Evolutionary conservation across 2,113 vertebrate species (phyloP), one percentile per base, ranked within the genome.

Genomic region (Loxodonta africana): DNA sequence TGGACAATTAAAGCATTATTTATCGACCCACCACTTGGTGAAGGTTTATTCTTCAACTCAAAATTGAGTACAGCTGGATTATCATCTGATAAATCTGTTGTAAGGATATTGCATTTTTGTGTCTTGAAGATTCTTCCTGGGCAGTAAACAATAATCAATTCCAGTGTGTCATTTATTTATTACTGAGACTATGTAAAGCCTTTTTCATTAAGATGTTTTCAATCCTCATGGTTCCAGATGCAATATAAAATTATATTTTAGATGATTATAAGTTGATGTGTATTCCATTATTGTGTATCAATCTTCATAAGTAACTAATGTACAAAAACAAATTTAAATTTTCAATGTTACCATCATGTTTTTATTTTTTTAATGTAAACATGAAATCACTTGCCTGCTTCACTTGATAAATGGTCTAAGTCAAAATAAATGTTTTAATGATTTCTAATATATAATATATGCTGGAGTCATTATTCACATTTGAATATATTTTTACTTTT

Each of bases 271-370:
- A 96, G 73, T 80, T 97, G 80, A 94, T 94, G 20, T 93, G 76
- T 96, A 53, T 93, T 90, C 71, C 30, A 88, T 85, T 97, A 88
- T 71, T 87, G 62, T 83, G 4, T 86, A 97, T 97, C 97, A 92
- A 95, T 96, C 95, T 97, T 98, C 84, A 97, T 97, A 97, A 97
- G 83, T 97, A 92, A 95, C 90, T 96, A 95, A 97, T 41, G 48
- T 33, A 88, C 41, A 84, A 89, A 83, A 95, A 96, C 44, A 97
- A 73, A 93, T 95, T 94, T 83, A 95, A 94, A 95, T 90, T 95
- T 96, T 23, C 48, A 90, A 78, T 92, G 41, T 84, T 71, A 93
- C 51, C 84, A n/a, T 88, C 78, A 90, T 46, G 44, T 9, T 90
- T 95, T 94, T 41, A 60, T 91, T 96, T 97, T 85, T 91, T 90